A percentile compares a stretch with the other conserved stretches of the same genome.
Evolutionary conservation across 2,888 invertebrate species (phyloP).

Genomic region (Thera britannica): DNA sequence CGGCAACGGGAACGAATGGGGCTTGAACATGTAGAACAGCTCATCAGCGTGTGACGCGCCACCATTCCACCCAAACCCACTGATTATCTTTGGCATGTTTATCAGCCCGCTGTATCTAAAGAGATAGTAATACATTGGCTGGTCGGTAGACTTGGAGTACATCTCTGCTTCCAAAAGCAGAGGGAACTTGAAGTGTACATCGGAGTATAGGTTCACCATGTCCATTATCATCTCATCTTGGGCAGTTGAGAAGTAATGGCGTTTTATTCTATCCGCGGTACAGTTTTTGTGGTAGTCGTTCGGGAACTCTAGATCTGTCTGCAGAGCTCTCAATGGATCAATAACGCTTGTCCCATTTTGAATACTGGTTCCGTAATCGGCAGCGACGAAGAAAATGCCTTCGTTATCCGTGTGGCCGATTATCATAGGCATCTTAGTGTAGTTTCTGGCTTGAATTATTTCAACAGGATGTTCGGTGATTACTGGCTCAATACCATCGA

Average conservation of each 20-base stretch:
- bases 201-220: slow-evolving; percentile 75
- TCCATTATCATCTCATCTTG: slow-evolving; percentile 71
- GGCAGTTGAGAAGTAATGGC: slow-evolving; percentile 64
- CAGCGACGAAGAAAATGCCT: slow-evolving; percentile 71
- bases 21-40: slow-evolving; percentile 75
- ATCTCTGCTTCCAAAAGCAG: slow-evolving; percentile 67
- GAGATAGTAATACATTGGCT: slow-evolving; percentile 73
- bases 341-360: slow-evolving; percentile 49
- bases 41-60: slow-evolving; percentile 79
- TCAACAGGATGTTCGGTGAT: slow-evolving; percentile 66
- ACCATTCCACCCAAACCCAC: slow-evolving; percentile 54
- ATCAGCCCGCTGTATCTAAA: slow-evolving; percentile 72
- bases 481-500: slow-evolving; percentile 68
- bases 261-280: slow-evolving; percentile 57
- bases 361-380: slow-evolving; percentile 67
- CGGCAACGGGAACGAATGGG: slow-evolving; percentile 68
- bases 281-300: slow-evolving; percentile 60
- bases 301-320: slow-evolving; percentile 67
- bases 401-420: slow-evolving; percentile 75
- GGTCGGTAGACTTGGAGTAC: slow-evolving; percentile 63
- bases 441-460: slow-evolving; percentile 67
- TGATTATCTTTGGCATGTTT: slow-evolving; percentile 73
- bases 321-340: slow-evolving; percentile 56
- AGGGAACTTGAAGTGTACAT: slow-evolving; percentile 74
- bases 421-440: slow-evolving; percentile 76